These are phyloP conservation scores for Zaprionus camerounensis DNA, from an alignment of 1,140 invertebrate genomes.

Conservation along the genomic window DNA sequence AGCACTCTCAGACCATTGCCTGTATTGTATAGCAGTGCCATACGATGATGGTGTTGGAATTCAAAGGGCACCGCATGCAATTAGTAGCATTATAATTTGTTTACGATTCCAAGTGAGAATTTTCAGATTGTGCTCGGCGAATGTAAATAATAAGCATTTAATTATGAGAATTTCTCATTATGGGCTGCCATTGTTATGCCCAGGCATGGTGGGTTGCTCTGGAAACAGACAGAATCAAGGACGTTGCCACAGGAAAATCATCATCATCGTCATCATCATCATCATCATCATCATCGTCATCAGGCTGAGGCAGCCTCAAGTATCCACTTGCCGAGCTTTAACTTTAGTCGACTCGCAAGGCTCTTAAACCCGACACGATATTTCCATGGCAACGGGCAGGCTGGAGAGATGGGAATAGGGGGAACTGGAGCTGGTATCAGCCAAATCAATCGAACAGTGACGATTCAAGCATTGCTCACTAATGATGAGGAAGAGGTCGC, in stretches of 20 bases:
- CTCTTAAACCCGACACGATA: conserved; percentile 4
- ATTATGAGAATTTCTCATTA: not conserved
- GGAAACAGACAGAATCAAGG: not conserved
- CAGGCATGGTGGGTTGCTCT: not conserved
- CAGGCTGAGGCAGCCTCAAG: not conserved
- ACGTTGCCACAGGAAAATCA: conserved; percentile 9
- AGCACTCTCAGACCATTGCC: not conserved
- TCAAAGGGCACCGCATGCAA: not conserved
- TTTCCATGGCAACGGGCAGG: not conserved
- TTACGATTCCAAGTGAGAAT: not conserved
- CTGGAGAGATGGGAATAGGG: not conserved
- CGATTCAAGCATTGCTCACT: conserved; percentile 71
- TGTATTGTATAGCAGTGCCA: not conserved
- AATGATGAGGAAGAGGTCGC: conserved; percentile 57
- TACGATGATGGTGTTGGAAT: not conserved
- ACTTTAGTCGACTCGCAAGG: conserved; percentile 1
- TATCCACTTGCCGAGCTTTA: conserved; percentile 29
- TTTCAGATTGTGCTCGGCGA: not conserved
- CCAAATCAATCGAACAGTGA: conserved; percentile 59
- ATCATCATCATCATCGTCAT: no score
- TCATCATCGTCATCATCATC: no score
- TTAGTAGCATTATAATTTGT: not conserved
- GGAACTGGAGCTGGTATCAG: conserved; percentile 11
- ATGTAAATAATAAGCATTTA: conserved; percentile 4
- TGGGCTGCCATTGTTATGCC: not conserved